Evolutionary conservation across 1,140 invertebrate genomes (phyloP).

Genomic region (Philopotamus ludificatus): DNA sequence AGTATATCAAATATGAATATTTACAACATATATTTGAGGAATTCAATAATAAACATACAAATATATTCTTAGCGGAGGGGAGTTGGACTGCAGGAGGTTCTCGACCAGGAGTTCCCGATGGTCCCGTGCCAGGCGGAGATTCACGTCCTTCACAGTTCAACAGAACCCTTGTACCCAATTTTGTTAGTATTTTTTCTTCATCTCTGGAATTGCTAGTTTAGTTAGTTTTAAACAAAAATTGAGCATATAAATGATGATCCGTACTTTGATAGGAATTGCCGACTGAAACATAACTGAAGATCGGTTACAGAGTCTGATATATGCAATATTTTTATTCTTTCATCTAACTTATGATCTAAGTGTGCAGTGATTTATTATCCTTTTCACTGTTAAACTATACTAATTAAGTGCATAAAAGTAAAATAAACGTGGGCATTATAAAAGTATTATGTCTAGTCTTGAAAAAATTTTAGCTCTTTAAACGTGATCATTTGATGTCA

Average conservation of each 20-base stretch:
- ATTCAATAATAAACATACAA: not conserved
- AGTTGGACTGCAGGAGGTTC: slow-evolving; percentile 77
- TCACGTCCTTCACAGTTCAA: slow-evolving; percentile 45
- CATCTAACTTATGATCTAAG: not conserved
- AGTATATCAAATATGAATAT: slow-evolving; percentile 43
- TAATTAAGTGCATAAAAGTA: no score
- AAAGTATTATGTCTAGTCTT: no score
- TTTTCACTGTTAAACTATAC: no score
- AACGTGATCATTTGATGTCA: no score
- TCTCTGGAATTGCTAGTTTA: not conserved
- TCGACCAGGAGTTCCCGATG: slow-evolving; percentile 52
- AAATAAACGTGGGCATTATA: no score
- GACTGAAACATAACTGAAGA: slow-evolving; percentile 21
- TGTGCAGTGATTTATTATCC: no score
- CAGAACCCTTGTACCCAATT: slow-evolving; percentile 28
- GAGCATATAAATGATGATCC: slow-evolving; percentile 7
- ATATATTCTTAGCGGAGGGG: slow-evolving; percentile 62
- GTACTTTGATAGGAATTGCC: slow-evolving; percentile 17
- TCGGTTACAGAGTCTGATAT: not conserved
- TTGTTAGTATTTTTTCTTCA: slow-evolving; percentile 29
- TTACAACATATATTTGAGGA: not conserved
- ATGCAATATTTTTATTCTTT: not conserved
- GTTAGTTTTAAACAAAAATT: not conserved
- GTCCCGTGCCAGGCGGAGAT: slow-evolving; percentile 49
- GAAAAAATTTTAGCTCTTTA: no score